Evolutionary conservation across 2,888 invertebrate genomes (phyloP), one percentile per base, ranked within the genome.

Genomic region (Vandiemenella viatica): DNA sequence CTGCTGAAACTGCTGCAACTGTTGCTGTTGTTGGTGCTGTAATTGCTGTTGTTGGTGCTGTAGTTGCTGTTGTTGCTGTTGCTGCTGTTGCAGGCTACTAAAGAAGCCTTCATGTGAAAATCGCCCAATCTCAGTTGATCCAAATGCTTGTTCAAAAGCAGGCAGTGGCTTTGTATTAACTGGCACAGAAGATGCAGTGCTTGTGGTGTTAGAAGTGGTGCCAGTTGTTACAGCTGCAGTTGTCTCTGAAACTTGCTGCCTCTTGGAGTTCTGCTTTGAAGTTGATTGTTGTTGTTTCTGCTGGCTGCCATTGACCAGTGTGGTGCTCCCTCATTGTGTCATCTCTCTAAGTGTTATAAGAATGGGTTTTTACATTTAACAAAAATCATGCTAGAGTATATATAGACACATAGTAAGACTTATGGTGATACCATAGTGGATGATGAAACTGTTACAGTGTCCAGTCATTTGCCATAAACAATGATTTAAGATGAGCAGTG

Each of bases 61-160:
- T n/a, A 13, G 32, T n/a, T 32, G 32, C 32, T 32, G 32, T 20
- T 37, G 19, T 15, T 38, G n/a, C 20, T 42, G 47, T 18, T 37
- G 44, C 7, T 48, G 17, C 13, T 49, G 49, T 20, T 48, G 50
- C 19, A 43, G 37, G 15, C 19, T 50, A 15, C 37, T 51, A 37
- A 50, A 50, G 43, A 54, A 54, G 20, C 55, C 54, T 38, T 54
- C 55, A 23, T 55, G 53, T n/a, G 82, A 80, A 58, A 86, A 87
- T 55, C 83, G 77, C n/a, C 87, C 87, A 55, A 87, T 82, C 67
- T 86, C 87, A 19, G 87, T 87, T 21, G 85, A 83, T 20, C 87
- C 87, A 63, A 87, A 87, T 1, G 87, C 85, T 67, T 86, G 86
- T 62, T 85, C 84, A 62, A 87, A 87, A 42, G 84, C 85, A 5